Evolutionary conservation across 2,113 vertebrate genomes (phyloP).

Genomic region (Phasianus colchicus): DNA sequence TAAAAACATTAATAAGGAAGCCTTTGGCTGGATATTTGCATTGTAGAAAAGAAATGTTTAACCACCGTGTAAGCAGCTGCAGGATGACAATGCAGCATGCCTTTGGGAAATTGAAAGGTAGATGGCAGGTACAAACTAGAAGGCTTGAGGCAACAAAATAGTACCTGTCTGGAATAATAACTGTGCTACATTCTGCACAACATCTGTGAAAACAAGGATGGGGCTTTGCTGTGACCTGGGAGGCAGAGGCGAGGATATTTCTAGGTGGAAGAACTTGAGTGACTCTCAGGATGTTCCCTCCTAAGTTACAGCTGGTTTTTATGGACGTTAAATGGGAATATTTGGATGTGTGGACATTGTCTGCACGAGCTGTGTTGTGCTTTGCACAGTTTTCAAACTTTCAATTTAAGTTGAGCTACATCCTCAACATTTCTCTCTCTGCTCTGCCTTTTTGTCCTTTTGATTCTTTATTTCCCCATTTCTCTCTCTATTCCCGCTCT

Average conservation of each 20-base stretch:
- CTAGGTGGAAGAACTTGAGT: neutral
- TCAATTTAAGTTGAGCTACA: neutral
- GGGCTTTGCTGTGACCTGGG: neutral
- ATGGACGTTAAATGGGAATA: neutral
- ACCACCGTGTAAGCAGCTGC: neutral
- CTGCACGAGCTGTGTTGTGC: neutral
- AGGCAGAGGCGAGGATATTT: neutral
- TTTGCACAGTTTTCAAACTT: neutral
- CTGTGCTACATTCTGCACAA: neutral
- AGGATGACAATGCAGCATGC: neutral
- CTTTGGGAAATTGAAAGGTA: constrained; percentile 17
- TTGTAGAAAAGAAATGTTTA: neutral
- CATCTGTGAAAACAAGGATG: neutral
- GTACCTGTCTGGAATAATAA: constrained; percentile 13
- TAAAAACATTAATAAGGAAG: neutral
- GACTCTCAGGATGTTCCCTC: neutral
- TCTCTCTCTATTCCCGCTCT: neutral
- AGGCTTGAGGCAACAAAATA: neutral
- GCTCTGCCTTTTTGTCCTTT: neutral
- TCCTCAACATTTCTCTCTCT: neutral
- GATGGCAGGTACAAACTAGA: constrained; percentile 2
- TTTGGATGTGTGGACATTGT: neutral
- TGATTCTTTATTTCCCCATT: neutral
- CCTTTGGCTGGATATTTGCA: neutral
- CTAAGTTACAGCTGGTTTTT: neutral